Base-by-base conservation (phyloP, 2,797 vertebrate species). In the Darevskia nairensis region DNA sequence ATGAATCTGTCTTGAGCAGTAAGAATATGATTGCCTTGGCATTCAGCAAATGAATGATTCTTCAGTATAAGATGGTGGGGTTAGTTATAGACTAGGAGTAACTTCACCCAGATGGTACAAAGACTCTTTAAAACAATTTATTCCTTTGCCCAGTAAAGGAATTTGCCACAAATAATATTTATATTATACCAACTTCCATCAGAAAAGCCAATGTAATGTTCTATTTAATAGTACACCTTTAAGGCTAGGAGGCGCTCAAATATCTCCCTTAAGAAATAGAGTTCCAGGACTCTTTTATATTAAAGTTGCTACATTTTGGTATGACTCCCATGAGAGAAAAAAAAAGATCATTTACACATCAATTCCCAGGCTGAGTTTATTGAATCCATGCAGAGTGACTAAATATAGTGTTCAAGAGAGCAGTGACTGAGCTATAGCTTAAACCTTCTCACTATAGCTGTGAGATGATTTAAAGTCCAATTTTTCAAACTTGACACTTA, bases 401-500 rank as follows among this genome's bases (percentile, higher is more conserved):
- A 93, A 96, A 93, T 91, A 88, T 89, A 93, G 69, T 27, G 59
- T 88, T 80, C 85, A 89, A 93, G 77, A 94, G 88, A 93, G 86
- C 75, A 92, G 75, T 80, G 41, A 83, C 78, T 90, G 76, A 84
- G 68, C 35, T 94, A 77, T 76, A 82, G 82, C 83, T 89, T 90
- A 90, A 91, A 72, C 17, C 88, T 91, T 89, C 46, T 94, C 75
- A 39, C 68, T 77, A 76, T 61, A 87, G 50, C 78, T 17, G 2
- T 13, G 8, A 76, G 19, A 78, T 90, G 85, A 93, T 94, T 87
- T 92, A 85, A 94, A 90, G 78, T 46, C 74, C 17, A 82, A 8
- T 75, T 90, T 94, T 92, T 93, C 92, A 93, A n/a, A 77, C n/a
- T 75, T 94, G 91, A 93, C 93, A 90, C 77, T 92, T 85, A 71